Evolutionary conservation across 2,888 invertebrate species (phyloP), one percentile per base, ranked within the genome.

Genomic region (Cerastis leucographa): DNA sequence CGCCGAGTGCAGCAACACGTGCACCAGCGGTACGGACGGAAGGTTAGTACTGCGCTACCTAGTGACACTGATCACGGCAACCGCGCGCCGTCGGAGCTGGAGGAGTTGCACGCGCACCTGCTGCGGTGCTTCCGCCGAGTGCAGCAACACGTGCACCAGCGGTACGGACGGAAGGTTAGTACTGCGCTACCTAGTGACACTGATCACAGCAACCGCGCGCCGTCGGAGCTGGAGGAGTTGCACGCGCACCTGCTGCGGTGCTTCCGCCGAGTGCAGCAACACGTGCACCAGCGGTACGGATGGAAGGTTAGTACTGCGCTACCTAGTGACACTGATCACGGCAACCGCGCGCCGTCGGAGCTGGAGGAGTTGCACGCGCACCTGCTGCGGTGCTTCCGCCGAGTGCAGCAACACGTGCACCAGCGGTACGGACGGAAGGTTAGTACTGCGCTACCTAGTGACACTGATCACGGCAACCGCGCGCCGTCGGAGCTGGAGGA

Each of bases 231-330:
- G 73, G 97, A 97, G 80, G 98, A 98, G 0, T 97, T 99, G 29
- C 99, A 99, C 93, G 97, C 98, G 61, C 97, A 98, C 82, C 94
- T 99, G 90, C 97, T 98, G 90, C 97, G 97, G 76, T 98, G 98
- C 91, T 99, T 98, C 94, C 94, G 96, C 2, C 97, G 98, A 82
- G 97, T 99, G 97, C 97, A 98, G 89, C 97, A 97, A 12, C 98
- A 98, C 89, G 98, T 99, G 64, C 98, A 99, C 91, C 97, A 97
- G 80, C 98, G 98, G 91, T 99, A 99, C 92, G 99, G 99, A 22
- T 97, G 98, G 90, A 97, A 97, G 97, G 98, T 98, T 7, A 22
- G 11, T 35, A 0, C 8, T 8, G 8, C 8, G 42, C 8, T 7
- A 42, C 4, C 5, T n/a, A n/a, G n/a, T 54, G 12, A 11, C 19